These are phyloP conservation scores for Empidonax traillii DNA, from an alignment of 2,113 vertebrate genomes.

Conservation along the genomic window DNA sequence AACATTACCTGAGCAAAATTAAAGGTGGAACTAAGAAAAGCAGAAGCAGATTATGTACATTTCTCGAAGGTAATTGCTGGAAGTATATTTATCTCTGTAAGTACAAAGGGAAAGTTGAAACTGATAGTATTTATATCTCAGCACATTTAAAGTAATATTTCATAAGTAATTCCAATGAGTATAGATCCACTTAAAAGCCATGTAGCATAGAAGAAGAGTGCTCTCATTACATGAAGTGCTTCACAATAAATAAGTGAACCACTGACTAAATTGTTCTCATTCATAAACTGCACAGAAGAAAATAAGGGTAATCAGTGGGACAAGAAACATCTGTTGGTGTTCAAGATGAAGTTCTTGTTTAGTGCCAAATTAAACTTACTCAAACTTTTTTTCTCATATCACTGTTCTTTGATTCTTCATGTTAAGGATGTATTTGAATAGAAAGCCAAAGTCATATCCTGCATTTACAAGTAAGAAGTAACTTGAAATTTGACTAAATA, in stretches of 20 bases:
- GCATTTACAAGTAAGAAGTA: not conserved
- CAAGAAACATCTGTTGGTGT: not conserved
- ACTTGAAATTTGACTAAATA: not conserved
- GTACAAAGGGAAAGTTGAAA: not conserved
- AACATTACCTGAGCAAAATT: not conserved
- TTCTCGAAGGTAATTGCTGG: not conserved
- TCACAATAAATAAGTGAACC: not conserved
- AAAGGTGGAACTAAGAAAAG: not conserved
- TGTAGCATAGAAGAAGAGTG: not conserved
- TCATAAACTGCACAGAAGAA: not conserved
- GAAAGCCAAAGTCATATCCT: not conserved
- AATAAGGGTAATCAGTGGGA: not conserved
- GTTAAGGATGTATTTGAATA: not conserved
- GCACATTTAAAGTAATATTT: not conserved
- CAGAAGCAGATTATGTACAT: not conserved
- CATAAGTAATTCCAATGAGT: not conserved
- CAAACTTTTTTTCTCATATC: not conserved
- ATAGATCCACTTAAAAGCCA: constrained; percentile 11
- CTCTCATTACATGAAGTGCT: not conserved
- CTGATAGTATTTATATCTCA: not conserved
- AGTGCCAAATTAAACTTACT: not conserved
- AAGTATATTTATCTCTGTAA: not conserved
- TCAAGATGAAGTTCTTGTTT: not conserved
- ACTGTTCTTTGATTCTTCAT: not conserved
- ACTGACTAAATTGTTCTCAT: not conserved